phyloP scores from a whole-genome alignment of 2,113 vertebrate genomes.

The Grammatotria lemairii region DNA sequence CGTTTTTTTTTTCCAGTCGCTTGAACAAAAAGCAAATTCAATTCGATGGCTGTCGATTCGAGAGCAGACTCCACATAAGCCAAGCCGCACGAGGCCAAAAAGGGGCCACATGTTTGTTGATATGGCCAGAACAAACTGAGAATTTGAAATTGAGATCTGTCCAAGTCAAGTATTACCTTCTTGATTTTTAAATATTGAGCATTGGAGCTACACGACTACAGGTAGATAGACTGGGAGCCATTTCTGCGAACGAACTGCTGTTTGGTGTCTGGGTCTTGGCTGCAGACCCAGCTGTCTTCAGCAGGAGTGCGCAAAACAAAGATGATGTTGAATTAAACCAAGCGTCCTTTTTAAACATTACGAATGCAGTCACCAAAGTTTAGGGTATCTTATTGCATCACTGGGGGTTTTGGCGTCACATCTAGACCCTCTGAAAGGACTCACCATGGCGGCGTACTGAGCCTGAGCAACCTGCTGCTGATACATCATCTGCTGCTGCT shows the following conservation, averaged over 20 bases:
- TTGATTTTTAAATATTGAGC: background rate
- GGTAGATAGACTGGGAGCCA: background rate
- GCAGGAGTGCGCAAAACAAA: background rate
- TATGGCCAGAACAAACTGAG: background rate
- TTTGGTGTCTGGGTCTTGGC: background rate
- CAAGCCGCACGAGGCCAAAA: background rate
- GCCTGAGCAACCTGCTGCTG: conserved; percentile 74
- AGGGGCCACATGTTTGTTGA: background rate
- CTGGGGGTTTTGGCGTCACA: background rate
- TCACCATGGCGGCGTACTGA: conserved; percentile 82
- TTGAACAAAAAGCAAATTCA: background rate
- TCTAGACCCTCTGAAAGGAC: background rate
- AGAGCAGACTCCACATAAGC: background rate
- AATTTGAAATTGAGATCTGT: background rate
- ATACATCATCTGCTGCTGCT: conserved; percentile 85
- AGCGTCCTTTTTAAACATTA: background rate
- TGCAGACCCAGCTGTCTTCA: background rate
- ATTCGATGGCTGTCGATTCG: background rate
- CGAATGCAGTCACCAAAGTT: background rate
- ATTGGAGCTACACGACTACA: background rate
- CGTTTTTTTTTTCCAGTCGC: background rate
- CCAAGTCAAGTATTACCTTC: background rate
- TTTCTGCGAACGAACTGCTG: background rate
- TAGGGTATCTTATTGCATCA: background rate
- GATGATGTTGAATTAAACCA: background rate